phyloP scores from a whole-genome alignment of 1,140 invertebrate genomes.

The Drosophila melanica region DNA sequence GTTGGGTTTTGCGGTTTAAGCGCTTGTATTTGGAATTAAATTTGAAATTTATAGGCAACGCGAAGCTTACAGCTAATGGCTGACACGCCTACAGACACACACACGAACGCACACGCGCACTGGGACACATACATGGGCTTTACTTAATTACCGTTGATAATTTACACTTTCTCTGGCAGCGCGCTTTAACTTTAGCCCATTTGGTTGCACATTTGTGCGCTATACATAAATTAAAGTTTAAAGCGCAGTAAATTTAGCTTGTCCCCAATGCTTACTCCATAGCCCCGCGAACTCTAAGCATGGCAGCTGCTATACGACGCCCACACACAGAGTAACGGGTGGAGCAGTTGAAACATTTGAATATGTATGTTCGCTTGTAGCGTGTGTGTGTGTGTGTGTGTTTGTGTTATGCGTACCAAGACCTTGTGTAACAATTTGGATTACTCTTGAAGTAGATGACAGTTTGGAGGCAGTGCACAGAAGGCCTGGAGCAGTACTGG shows the following conservation, averaged over 20 bases:
- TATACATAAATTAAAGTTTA: conserved; percentile 79
- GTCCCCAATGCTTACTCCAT: background rate
- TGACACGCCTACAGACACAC: conserved; percentile 18
- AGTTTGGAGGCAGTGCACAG: conserved; percentile 30
- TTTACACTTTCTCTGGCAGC: conserved; percentile 71
- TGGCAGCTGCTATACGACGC: conserved; percentile 15
- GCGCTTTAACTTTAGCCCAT: conserved; percentile 61
- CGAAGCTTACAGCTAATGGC: conserved; percentile 60
- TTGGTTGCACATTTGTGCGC: conserved; percentile 46
- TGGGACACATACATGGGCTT: conserved; percentile 38
- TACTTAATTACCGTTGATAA: conserved; percentile 79
- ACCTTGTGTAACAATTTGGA: conserved; percentile 77
- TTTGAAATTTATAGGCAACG: conserved; percentile 75
- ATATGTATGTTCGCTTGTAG: conserved; percentile 25
- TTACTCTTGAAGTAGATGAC: conserved; percentile 77
- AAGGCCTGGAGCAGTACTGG: too few relatives aligned
- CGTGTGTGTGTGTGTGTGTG: conserved; percentile 34
- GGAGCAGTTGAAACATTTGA: conserved; percentile 5
- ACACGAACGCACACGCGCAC: background rate
- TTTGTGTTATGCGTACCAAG: conserved; percentile 43
- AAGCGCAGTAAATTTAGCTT: conserved; percentile 65
- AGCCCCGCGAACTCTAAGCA: background rate
- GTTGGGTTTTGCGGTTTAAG: conserved; percentile 54
- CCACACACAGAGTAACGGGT: background rate
- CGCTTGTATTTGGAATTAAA: conserved; percentile 60